phyloP scores from a whole-genome alignment of 2,113 vertebrate genomes.

The Eudorcas thomsonii region DNA sequence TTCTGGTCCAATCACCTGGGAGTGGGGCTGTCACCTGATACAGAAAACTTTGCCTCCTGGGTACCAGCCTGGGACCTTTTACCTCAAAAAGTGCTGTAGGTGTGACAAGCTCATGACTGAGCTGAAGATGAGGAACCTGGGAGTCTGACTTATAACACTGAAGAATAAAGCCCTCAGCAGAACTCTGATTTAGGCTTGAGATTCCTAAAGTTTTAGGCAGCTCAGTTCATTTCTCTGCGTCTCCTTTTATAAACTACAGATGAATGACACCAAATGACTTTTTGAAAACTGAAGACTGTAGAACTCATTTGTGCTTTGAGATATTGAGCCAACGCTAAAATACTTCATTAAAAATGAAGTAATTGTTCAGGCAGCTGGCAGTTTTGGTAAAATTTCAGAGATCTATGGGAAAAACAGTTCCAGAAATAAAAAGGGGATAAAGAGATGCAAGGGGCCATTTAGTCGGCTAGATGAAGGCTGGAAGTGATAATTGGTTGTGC shows the following conservation, averaged over 20 bases:
- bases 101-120: not conserved
- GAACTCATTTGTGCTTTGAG: not conserved
- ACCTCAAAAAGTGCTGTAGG: not conserved
- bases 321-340: not conserved
- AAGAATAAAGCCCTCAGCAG: not conserved
- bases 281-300: not conserved
- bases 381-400: not conserved
- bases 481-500: not conserved
- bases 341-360: constrained; percentile 35
- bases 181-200: not conserved
- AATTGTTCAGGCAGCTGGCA: not conserved
- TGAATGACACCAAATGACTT: not conserved
- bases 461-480: not conserved
- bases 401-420: constrained; percentile 5
- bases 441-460: constrained; percentile 1
- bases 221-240: not conserved
- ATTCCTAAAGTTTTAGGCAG: not conserved
- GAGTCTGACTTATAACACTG: not conserved
- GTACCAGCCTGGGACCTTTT: not conserved
- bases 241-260: not conserved
- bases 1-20: not conserved
- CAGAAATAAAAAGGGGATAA: constrained; percentile 17
- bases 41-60: not conserved
- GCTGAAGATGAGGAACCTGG: not conserved
- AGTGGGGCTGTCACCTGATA: not conserved